phyloP scores from a whole-genome alignment of 2,113 vertebrate genomes.

The Mystacornis crossleyi region DNA sequence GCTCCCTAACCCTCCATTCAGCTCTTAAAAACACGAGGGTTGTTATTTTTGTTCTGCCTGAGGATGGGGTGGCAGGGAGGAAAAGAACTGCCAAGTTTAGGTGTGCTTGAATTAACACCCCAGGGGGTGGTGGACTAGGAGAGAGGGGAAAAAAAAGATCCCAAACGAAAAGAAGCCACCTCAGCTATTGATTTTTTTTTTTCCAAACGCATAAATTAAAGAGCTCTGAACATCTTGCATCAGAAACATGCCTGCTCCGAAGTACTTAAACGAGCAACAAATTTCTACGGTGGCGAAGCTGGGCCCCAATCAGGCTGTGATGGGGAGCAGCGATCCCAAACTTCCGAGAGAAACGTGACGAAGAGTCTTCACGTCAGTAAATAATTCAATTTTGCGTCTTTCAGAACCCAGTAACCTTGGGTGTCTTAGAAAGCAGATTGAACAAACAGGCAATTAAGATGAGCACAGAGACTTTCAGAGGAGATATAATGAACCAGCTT shows the following conservation, averaged over 20 bases:
- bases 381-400: conserved; percentile 76
- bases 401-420: conserved; percentile 76
- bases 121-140: too few relatives aligned
- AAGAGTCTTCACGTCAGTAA: conserved; percentile 70
- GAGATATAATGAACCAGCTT: conserved; percentile 80
- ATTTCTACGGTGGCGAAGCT: background rate
- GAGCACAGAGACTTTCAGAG: conserved; percentile 77
- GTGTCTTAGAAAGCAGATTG: conserved; percentile 79
- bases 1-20: background rate
- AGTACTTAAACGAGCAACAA: conserved; percentile 1
- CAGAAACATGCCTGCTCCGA: background rate
- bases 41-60: background rate
- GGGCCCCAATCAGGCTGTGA: background rate
- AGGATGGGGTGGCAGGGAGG: background rate
- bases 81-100: background rate
- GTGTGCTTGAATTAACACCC: background rate
- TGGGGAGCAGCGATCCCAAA: conserved; percentile 20
- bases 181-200: background rate
- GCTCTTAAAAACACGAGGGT: background rate
- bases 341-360: conserved; percentile 61
- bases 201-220: background rate
- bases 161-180: background rate
- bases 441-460: conserved; percentile 79
- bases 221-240: background rate
- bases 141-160: accelerated